Conservation (phyloP, 2,113 vertebrate genomes). For the Rhineura floridana region DNA sequence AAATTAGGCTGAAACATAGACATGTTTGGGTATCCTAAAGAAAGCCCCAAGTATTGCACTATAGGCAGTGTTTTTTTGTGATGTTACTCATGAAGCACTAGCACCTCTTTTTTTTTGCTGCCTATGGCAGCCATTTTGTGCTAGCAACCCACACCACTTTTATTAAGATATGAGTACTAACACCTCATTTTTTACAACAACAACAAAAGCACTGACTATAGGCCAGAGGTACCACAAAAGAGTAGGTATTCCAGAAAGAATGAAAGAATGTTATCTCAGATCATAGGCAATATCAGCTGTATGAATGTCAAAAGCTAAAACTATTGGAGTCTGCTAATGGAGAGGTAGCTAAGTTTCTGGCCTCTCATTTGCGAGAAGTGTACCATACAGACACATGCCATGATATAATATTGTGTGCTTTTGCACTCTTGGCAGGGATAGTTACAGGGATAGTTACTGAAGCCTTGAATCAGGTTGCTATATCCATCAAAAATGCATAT, state of each 20-base stretch:
- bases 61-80: too few species aligned
- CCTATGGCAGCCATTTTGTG: too few species aligned
- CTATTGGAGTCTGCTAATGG: neutral
- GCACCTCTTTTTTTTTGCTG: too few species aligned
- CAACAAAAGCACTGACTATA: too few species aligned
- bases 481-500: neutral
- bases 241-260: neutral
- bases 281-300: neutral
- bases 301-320: neutral
- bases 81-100: too few species aligned
- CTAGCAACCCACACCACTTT: too few species aligned
- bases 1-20: neutral
- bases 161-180: too few species aligned
- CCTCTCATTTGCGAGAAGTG: neutral
- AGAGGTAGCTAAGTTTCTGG: neutral
- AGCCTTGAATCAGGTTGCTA: neutral
- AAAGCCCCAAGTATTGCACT: neutral
- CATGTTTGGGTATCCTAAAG: neutral
- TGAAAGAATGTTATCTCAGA: neutral
- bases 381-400: neutral
- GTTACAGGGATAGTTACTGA: neutral
- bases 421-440: neutral
- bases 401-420: neutral
- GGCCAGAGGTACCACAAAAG: neutral
- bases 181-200: too few species aligned